Conservation (phyloP, 2,888 invertebrate genomes). For the Campoplex nolae region DNA sequence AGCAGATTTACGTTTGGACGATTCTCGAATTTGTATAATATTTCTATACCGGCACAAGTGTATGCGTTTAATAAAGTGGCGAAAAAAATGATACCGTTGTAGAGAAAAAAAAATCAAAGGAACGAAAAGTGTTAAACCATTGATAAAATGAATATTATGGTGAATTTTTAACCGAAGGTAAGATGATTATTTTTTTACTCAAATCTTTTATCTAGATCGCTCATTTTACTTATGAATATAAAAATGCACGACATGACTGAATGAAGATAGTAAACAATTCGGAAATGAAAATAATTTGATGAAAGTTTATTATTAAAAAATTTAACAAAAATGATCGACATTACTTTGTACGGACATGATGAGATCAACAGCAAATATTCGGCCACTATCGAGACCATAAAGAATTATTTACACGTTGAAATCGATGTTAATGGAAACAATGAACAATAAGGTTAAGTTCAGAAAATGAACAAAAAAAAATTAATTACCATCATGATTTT, state of each 20-base stretch:
- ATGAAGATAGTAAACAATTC: neutral
- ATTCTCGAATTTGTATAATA: constrained; percentile 82
- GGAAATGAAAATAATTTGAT: neutral
- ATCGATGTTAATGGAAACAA: neutral
- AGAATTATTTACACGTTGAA: neutral
- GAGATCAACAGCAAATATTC: neutral
- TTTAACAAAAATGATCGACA: neutral
- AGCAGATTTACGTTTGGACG: constrained; percentile 56
- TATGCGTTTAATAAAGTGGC: constrained; percentile 81
- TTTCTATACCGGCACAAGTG: constrained; percentile 81
- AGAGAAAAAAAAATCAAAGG: neutral
- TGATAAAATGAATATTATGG: neutral
- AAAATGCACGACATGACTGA: neutral
- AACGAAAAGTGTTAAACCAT: neutral
- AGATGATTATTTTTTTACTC: constrained; percentile 1
- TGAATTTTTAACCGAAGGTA: neutral
- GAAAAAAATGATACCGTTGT: constrained; percentile 64
- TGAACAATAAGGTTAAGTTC: neutral
- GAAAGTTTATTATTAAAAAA: neutral
- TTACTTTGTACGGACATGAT: neutral
- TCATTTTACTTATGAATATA: neutral
- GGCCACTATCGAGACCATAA: neutral
- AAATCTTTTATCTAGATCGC: neutral
- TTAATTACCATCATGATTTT: too few species aligned
- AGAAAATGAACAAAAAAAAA: too few species aligned